A percentile compares a stretch with the other conserved stretches of the same genome.
phyloP scores from a whole-genome alignment of 2,888 invertebrate species.

The Antheraea yamamai region DNA sequence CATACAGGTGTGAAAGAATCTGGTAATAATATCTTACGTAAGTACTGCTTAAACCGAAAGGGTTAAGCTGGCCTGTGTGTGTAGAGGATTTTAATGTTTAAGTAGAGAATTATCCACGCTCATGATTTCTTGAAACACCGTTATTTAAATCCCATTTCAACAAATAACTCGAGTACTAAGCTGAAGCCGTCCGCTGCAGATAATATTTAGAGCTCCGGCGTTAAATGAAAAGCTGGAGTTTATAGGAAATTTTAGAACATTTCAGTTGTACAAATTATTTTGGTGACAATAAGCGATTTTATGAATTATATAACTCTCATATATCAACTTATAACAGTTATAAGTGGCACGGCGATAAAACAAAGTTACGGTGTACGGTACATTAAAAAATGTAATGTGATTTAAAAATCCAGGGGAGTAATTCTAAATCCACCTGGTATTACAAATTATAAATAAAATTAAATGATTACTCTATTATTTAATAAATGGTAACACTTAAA shows the following conservation, averaged over 20 bases:
- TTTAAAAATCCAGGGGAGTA: neutral
- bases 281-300: neutral
- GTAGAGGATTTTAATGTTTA: neutral
- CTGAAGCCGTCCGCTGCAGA: slow-evolving; percentile 23
- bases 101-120: slow-evolving; percentile 11
- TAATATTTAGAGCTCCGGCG: slow-evolving; percentile 42
- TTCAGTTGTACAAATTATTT: slow-evolving; percentile 10
- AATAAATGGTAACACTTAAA: neutral
- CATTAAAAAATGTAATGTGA: neutral
- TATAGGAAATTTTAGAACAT: slow-evolving; percentile 24
- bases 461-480: neutral
- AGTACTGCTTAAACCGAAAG: neutral
- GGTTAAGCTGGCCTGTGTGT: neutral
- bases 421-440: neutral
- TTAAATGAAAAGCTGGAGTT: slow-evolving; percentile 39
- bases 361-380: neutral
- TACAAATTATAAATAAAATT: neutral
- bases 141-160: slow-evolving; percentile 19
- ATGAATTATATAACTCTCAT: neutral
- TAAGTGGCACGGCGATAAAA: neutral
- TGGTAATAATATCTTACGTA: neutral
- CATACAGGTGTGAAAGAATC: neutral
- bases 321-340: neutral
- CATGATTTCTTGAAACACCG: slow-evolving; percentile 17
- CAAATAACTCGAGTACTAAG: slow-evolving; percentile 20